Evolutionary conservation across 2,888 invertebrate genomes (phyloP).

Genomic region (Parnassius smintheus): DNA sequence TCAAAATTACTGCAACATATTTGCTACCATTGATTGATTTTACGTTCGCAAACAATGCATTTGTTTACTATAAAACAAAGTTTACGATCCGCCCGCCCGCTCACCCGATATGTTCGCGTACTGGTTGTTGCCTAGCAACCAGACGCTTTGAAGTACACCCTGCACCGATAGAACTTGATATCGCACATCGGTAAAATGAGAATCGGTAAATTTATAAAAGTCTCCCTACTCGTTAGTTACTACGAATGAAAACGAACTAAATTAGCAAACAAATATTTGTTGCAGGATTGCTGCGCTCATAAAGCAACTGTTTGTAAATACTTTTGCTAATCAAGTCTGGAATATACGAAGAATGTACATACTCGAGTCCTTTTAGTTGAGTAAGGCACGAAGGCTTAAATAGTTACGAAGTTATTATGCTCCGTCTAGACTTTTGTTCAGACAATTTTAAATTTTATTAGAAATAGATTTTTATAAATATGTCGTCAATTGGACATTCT

Average conservation of each 20-base stretch:
- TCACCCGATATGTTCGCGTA: conserved; percentile 20
- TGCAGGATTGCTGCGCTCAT: background rate
- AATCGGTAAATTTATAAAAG: conserved; percentile 33
- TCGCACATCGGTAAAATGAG: conserved; percentile 32
- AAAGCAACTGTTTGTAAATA: conserved; percentile 7
- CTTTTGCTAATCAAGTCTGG: conserved; percentile 13
- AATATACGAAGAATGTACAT: background rate
- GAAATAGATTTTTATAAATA: too few relatives aligned
- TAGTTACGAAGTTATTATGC: conserved; percentile 2
- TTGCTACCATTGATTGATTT: conserved; percentile 22
- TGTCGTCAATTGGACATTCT: too few relatives aligned
- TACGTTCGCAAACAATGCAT: conserved; percentile 14
- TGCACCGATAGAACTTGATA: conserved; percentile 37
- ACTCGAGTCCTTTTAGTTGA: background rate
- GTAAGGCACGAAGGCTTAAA: conserved; percentile 3
- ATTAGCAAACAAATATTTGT: conserved; percentile 19
- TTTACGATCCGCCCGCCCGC: conserved; percentile 13
- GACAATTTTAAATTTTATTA: background rate
- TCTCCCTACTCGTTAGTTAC: conserved; percentile 19
- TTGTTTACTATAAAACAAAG: conserved; percentile 23
- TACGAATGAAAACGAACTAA: conserved; percentile 6
- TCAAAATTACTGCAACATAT: conserved; percentile 15
- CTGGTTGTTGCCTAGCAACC: conserved; percentile 45
- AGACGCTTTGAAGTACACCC: conserved; percentile 48
- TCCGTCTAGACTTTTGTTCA: conserved; percentile 1